Base-by-base conservation (phyloP, 1,140 invertebrate species). In the Zelostemma sp. region DNA sequence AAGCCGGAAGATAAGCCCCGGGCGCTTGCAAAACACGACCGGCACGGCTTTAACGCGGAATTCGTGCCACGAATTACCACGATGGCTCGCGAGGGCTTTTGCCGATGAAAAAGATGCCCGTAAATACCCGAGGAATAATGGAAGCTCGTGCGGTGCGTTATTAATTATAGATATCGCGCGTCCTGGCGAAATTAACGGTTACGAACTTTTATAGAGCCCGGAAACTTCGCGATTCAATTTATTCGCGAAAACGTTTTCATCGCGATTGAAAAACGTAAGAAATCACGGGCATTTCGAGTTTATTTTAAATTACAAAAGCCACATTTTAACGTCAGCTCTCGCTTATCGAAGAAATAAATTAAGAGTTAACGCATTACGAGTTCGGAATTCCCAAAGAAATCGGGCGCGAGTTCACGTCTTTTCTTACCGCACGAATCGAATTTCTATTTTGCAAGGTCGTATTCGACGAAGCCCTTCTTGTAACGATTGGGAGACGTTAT, bases 391-490 rank as follows among this genome's bases (percentile, higher is more conserved):
- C 35, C 54, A 17, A 17, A 25, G 40, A 51, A 25, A 46, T 64
- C 51, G 38, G 16, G 63, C 48, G 38, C 55, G 51, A 56, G 57
- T 67, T 67, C 60, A 60, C 57, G 47, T 51, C 57, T 67, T 67
- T 47, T 38, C 60, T 57, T 61, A 57, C 57, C 56, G 38, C 49
- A 53, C 50, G 21, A 61, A 15, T 19, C 21, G 51, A 40, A 71
- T 71, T 69, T 73, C 68, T 56, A 45, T 67, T 25, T 25, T 71
- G 60, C 60, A 50, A 62, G 49, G 47, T 58, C 40, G 53, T 57
- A 68, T 49, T 35, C 46, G 16, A 38, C 43, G 16, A 48, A 55
- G 45, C 45, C 43, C 50, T 48, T 15, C 18, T 35, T 15, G 40
- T 51, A 56, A 46, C 57, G 54, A 56, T 62, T 43, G 53, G 51